A percentile compares a stretch with the other conserved stretches of the same genome.
These are phyloP conservation scores for Gallinago solitaria DNA, from an alignment of 2,797 vertebrate genomes.

Conservation along the genomic window DNA sequence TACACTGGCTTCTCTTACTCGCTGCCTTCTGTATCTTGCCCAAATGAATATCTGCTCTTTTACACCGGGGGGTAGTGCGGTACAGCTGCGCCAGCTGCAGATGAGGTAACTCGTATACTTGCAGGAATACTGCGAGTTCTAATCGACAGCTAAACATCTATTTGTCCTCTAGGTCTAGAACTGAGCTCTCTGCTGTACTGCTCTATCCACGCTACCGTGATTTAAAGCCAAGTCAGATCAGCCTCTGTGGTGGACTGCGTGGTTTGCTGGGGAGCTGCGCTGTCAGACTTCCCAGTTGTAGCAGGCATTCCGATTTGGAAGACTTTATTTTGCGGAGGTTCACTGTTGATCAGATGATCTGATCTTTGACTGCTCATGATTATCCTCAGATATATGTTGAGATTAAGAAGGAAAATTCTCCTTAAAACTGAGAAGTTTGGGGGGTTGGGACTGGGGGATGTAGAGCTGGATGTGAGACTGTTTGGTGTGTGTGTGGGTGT, in stretches of 20 bases:
- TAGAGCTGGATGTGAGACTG: not conserved
- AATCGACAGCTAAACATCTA: not conserved
- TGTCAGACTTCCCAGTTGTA: not conserved
- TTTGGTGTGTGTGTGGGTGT: not conserved
- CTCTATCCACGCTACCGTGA: fast-evolving
- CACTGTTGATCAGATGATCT: not conserved
- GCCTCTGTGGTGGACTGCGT: fast-evolving
- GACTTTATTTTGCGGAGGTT: not conserved
- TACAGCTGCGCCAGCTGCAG: not conserved
- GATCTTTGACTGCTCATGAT: not conserved
- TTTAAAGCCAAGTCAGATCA: not conserved
- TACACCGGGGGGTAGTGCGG: no score
- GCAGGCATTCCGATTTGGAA: not conserved
- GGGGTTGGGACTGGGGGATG: not conserved
- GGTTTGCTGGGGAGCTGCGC: not conserved
- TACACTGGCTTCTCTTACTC: not conserved
- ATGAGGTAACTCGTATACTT: not conserved
- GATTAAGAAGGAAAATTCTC: not conserved
- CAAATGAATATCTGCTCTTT: fast-evolving
- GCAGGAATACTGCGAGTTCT: not conserved
- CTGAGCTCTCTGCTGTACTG: not conserved
- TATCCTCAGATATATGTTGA: not conserved
- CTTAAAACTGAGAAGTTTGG: not conserved
- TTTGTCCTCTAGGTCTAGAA: not conserved
- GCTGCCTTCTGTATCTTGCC: not conserved